Conservation (phyloP, 2,113 vertebrate species). For the Nycticorax nycticorax region DNA sequence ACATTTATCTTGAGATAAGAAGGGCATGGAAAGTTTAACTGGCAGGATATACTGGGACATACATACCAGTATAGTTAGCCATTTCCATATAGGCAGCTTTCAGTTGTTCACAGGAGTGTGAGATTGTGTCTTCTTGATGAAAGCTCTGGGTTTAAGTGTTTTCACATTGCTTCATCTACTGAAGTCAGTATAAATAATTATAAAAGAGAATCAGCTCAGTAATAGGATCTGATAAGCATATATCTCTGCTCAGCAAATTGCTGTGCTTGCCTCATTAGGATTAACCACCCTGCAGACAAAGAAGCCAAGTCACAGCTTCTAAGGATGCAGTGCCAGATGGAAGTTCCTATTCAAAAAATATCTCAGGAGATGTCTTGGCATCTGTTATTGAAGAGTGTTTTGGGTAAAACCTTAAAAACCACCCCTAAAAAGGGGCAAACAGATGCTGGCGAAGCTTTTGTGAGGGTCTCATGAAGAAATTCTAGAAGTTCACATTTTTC, state of each 20-base stretch:
- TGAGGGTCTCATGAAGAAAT: background rate
- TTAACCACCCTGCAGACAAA: conserved; percentile 60
- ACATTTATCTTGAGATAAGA: conserved; percentile 28
- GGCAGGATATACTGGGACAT: background rate
- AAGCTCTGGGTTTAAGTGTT: conserved; percentile 51
- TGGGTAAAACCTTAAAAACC: conserved; percentile 20
- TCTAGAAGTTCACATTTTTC: background rate
- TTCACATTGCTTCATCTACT: conserved; percentile 65
- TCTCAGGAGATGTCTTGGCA: conserved; percentile 47
- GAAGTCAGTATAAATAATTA: conserved; percentile 68
- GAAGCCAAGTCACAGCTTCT: conserved; percentile 45
- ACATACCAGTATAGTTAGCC: background rate
- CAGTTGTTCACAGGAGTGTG: background rate
- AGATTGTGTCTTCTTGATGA: conserved; percentile 61
- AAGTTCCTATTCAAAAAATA: conserved; percentile 34
- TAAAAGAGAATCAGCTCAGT: conserved; percentile 55
- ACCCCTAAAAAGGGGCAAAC: background rate
- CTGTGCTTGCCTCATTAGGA: conserved; percentile 59
- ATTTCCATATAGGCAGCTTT: background rate
- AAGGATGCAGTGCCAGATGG: conserved; percentile 30
- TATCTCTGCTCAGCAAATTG: conserved; percentile 65
- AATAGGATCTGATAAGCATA: conserved; percentile 69
- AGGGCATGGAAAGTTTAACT: background rate
- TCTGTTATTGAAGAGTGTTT: conserved; percentile 21
- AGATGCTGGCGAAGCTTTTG: background rate